A percentile compares a stretch with the other conserved stretches of the same genome.
Evolutionary conservation across 2,797 vertebrate species (phyloP).

Genomic region (Danio kyathit): DNA sequence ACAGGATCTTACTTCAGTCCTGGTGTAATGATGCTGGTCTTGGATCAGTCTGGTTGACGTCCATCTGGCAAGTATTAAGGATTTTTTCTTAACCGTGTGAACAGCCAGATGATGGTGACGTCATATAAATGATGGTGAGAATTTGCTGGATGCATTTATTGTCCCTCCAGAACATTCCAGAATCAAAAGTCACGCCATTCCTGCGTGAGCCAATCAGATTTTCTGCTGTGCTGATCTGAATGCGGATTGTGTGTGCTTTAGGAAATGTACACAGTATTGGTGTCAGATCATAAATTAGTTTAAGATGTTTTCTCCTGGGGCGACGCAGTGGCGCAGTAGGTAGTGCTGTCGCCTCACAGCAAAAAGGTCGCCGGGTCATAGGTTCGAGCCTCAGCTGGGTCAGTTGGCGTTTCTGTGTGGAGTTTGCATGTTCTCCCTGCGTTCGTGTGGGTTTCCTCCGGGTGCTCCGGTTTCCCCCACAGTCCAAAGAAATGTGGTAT

Average conservation of each 20-base stretch:
- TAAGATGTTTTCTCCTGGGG: too few species aligned
- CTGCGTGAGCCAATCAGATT: conserved; percentile 10
- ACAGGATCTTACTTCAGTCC: conserved; percentile 1
- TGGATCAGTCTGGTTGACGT: neutral
- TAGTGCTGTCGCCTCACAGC: too few species aligned
- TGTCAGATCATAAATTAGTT: conserved; percentile 6
- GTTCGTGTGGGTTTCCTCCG: too few species aligned
- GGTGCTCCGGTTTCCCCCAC: too few species aligned
- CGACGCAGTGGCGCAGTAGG: too few species aligned
- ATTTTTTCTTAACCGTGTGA: conserved; percentile 1
- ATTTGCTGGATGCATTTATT: conserved; percentile 4
- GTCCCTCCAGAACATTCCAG: neutral
- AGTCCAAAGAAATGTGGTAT: too few species aligned
- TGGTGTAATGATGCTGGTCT: neutral
- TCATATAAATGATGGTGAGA: conserved; percentile 1
- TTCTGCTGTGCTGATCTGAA: neutral
- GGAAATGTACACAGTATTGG: conserved; percentile 8
- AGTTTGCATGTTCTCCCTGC: too few species aligned
- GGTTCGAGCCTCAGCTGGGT: too few species aligned
- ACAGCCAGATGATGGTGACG: neutral
- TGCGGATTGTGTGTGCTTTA: neutral
- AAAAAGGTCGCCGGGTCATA: too few species aligned
- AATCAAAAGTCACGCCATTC: conserved; percentile 13
- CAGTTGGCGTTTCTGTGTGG: too few species aligned
- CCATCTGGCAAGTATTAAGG: conserved; percentile 11